A percentile compares a stretch with the other conserved stretches of the same genome.
phyloP scores from a whole-genome alignment of 2,113 vertebrate species.

The Camelus bactrianus region DNA sequence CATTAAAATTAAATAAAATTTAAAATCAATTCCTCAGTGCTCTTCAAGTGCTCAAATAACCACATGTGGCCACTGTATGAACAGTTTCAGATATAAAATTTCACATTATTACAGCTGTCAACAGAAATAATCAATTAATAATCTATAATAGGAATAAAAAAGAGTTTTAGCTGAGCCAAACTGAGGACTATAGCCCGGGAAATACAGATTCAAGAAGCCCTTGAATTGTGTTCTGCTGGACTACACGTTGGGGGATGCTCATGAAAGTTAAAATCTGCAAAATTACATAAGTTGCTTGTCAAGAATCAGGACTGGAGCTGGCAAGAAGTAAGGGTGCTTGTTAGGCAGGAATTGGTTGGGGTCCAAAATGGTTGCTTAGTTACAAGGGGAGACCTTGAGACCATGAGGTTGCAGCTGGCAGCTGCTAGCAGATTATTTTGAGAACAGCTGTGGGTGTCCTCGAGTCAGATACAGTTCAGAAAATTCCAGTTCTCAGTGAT shows the following conservation, averaged over 20 bases:
- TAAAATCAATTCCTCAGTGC: not conserved
- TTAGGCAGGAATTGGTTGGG: not conserved
- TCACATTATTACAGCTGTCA: not conserved
- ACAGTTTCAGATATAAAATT: not conserved
- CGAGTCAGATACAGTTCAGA: not conserved
- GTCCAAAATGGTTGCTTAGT: not conserved
- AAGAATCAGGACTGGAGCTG: not conserved
- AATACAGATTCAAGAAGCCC: not conserved
- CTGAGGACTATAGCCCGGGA: not conserved
- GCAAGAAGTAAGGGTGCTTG: not conserved
- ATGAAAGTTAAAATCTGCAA: not conserved
- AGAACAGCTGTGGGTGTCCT: not conserved
- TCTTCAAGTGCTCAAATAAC: not conserved
- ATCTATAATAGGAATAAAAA: not conserved
- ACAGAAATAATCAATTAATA: not conserved
- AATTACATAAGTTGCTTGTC: not conserved
- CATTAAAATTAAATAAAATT: not conserved
- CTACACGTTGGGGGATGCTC: not conserved
- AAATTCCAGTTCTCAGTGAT: not conserved
- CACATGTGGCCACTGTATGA: not conserved
- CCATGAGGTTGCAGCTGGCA: not conserved
- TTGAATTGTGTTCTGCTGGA: not conserved
- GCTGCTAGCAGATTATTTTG: not conserved
- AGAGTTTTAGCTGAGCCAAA: not conserved
- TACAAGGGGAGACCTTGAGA: not conserved